Conservation (phyloP, 2,113 vertebrate genomes). For the Cheirogaleus medius region DNA sequence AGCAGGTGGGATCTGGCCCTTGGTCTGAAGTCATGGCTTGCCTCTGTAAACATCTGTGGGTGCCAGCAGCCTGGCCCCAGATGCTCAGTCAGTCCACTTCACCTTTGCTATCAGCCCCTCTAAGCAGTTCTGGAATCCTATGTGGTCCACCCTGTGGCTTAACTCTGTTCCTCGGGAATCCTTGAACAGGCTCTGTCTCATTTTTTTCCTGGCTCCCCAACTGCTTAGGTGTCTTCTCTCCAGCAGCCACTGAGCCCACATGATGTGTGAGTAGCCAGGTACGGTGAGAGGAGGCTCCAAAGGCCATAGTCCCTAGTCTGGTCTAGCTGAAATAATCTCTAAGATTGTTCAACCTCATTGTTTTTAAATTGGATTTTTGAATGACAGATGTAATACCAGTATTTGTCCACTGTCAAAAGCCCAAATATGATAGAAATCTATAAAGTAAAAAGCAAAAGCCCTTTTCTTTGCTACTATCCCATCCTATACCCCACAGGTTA, state of each 20-base stretch:
- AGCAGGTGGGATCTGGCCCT: background rate
- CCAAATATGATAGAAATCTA: background rate
- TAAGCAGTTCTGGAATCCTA: background rate
- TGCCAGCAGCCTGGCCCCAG: background rate
- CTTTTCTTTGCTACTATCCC: background rate
- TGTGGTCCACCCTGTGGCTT: background rate
- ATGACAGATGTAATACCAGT: background rate
- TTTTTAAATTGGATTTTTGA: conserved; percentile 37
- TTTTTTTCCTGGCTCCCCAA: background rate
- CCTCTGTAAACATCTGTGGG: background rate
- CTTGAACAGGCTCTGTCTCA: background rate
- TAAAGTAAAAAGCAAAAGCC: conserved; percentile 16
- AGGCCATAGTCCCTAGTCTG: background rate
- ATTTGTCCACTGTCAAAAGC: conserved; percentile 3
- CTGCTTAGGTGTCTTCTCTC: background rate
- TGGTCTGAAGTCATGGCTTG: background rate
- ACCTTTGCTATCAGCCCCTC: background rate
- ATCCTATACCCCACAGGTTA: background rate
- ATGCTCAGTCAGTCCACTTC: background rate
- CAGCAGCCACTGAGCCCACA: background rate
- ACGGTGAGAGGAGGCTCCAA: background rate
- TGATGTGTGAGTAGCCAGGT: background rate
- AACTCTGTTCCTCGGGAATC: background rate
- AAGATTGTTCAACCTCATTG: background rate
- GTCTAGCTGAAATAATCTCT: background rate